Base-by-base conservation (phyloP, 2,797 vertebrate species). In the Rhincodon typus region DNA sequence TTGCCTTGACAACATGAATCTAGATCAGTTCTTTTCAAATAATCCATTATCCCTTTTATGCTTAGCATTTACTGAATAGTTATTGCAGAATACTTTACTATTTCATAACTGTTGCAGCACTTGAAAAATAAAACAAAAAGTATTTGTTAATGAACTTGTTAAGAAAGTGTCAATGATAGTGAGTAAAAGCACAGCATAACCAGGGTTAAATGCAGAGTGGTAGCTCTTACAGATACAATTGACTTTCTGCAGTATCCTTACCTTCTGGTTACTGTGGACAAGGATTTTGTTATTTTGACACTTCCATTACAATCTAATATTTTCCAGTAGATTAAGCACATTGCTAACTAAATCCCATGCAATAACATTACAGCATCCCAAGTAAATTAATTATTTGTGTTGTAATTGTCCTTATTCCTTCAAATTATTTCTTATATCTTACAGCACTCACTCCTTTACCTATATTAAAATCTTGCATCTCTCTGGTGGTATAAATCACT, bases 1-100 rank as follows among this genome's bases (percentile, higher is more conserved):
- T 91, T 91, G 88, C 88, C 88, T 91, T 91, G 88, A 91, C 88
- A 91, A 91, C 88, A 91, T 38, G 57, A 66, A 91, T 91, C 88
- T 67, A n/a, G 88, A 91, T 91, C 57, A 91, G 88, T 91, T 91
- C 53, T 90, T 91, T 91, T 66, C 88, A 67, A 67, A 91, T 91
- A 62, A 91, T 91, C 88, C 88, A 91, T 91, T 91, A 91, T 91
- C 88, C 88, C 6, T 91, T 67, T 91, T 38, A 66, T 91, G 62
- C n/a, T 91, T n/a, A 91, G 88, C 66, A 91, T 91, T 91, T 67
- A 38, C 62, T 67, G 88, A 91, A 91, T 91, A 91, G 88, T 66
- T 67, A 91, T 91, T 91, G 88, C 34, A 21, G 17, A 57, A 67
- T 62, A 91, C 57, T 21, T 91, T 91, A 67, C 88, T 42, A 66